phyloP scores from a whole-genome alignment of 2,113 vertebrate species.

The Ictalurus furcatus region DNA sequence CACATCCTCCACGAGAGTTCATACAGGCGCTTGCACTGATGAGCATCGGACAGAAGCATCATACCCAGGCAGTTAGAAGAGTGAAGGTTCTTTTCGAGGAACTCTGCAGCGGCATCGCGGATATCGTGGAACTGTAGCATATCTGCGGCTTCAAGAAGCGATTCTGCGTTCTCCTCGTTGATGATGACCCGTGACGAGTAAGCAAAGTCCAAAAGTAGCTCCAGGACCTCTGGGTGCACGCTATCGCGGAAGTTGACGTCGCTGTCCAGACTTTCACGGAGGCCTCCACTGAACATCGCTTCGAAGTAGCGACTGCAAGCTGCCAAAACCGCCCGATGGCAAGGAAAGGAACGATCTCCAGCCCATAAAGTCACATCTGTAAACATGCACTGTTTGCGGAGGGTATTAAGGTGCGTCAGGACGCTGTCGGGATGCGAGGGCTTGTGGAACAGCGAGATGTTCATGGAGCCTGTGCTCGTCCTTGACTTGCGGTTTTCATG shows the following conservation, averaged over 20 bases:
- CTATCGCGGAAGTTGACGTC: constrained; percentile 91
- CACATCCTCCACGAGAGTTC: constrained; percentile 94
- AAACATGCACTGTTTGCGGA: constrained; percentile 91
- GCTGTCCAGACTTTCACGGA: constrained; percentile 86
- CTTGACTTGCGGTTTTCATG: constrained; percentile 95
- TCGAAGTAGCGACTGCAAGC: constrained; percentile 95
- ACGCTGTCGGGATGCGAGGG: constrained; percentile 90
- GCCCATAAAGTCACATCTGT: constrained; percentile 93
- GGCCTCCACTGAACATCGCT: constrained; percentile 94
- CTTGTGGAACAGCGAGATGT: constrained; percentile 92
- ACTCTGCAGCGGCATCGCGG: constrained; percentile 87
- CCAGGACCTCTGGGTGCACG: constrained; percentile 91
- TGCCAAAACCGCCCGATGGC: constrained; percentile 89
- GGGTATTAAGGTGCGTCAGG: constrained; percentile 86
- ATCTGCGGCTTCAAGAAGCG: constrained; percentile 88
- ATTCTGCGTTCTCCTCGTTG: constrained; percentile 93
- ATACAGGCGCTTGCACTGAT: constrained; percentile 89
- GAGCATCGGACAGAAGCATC: constrained; percentile 91
- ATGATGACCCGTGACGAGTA: constrained; percentile 92
- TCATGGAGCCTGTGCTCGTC: constrained; percentile 89
- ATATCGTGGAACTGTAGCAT: constrained; percentile 95
- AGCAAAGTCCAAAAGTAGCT: constrained; percentile 91
- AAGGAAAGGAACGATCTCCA: constrained; percentile 86
- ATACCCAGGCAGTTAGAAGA: constrained; percentile 92
- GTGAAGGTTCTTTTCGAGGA: constrained; percentile 89